A percentile compares a stretch with the other conserved stretches of the same genome.
Conservation (phyloP, 2,888 invertebrate genomes). For the Megamerina dolium region DNA sequence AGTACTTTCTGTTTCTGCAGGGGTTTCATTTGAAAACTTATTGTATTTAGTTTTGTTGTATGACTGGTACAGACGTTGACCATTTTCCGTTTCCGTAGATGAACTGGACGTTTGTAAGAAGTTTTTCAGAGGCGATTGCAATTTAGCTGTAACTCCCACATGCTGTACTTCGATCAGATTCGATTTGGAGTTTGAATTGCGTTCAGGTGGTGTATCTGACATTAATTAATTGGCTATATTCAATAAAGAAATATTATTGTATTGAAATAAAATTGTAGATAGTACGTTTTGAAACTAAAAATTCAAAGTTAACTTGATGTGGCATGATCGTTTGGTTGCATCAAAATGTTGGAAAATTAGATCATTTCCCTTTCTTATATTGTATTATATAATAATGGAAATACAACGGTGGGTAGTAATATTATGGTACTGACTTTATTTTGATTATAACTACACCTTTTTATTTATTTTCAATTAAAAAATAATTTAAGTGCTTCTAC, state of each 20-base stretch:
- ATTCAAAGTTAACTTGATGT: too few relatives aligned
- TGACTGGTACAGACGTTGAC: constrained; percentile 16
- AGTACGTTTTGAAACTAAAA: not conserved
- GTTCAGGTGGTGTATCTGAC: constrained; percentile 34
- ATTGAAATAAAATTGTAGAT: not conserved
- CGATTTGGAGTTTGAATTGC: constrained; percentile 31
- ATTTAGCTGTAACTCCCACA: constrained; percentile 43
- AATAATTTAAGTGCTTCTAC: too few relatives aligned
- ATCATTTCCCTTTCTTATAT: too few relatives aligned
- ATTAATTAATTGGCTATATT: constrained; percentile 18
- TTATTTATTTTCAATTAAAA: too few relatives aligned
- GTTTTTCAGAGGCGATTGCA: constrained; percentile 37
- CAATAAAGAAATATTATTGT: too few relatives aligned
- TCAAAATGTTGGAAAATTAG: too few relatives aligned
- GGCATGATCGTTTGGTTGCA: not conserved
- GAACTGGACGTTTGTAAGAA: constrained; percentile 32
- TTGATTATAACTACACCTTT: too few relatives aligned
- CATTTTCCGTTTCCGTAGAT: constrained; percentile 38
- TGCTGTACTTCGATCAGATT: constrained; percentile 40
- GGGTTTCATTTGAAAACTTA: constrained; percentile 27
- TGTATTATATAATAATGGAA: too few relatives aligned
- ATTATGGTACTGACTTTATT: too few relatives aligned
- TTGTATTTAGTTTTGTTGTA: constrained; percentile 27
- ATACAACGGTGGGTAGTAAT: too few relatives aligned
- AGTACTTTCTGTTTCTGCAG: constrained; percentile 17